A percentile compares a stretch with the other conserved stretches of the same genome.
Evolutionary conservation across 2,888 invertebrate genomes (phyloP).

Genomic region (Microctonus brassicae): DNA sequence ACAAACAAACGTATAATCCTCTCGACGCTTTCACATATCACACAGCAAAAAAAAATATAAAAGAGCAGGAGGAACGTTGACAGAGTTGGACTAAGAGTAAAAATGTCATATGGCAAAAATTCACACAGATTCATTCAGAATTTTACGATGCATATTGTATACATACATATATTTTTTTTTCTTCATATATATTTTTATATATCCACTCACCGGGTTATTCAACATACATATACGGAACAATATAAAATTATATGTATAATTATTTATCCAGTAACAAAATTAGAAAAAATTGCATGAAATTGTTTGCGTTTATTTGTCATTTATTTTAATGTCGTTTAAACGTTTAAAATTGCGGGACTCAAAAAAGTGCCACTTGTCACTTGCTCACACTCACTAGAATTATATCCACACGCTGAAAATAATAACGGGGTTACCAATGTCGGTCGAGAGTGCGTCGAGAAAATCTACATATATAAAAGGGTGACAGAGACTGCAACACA

Average conservation of each 20-base stretch:
- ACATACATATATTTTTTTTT: background rate
- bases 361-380: slow-evolving; percentile 41
- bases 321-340: slow-evolving; percentile 63
- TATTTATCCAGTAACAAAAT: too few species aligned
- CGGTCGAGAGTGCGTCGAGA: slow-evolving; percentile 46
- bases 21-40: slow-evolving; percentile 52
- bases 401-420: slow-evolving; percentile 54
- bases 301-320: slow-evolving; percentile 64
- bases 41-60: background rate
- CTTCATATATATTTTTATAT: background rate
- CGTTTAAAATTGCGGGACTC: too few species aligned
- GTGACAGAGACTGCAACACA: slow-evolving; percentile 14
- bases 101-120: slow-evolving; percentile 10
- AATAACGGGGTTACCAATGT: slow-evolving; percentile 64
- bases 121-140: slow-evolving; percentile 6
- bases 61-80: background rate
- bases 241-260: background rate
- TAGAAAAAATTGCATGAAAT: background rate
- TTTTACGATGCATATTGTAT: background rate
- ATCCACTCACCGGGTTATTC: background rate
- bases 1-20: slow-evolving; percentile 63
- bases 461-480: slow-evolving; percentile 20
- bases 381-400: slow-evolving; percentile 38
- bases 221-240: background rate
- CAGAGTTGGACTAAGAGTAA: slow-evolving; percentile 3